Evolutionary conservation across 2,113 vertebrate species (phyloP).

Genomic region (Danio rerio): DNA sequence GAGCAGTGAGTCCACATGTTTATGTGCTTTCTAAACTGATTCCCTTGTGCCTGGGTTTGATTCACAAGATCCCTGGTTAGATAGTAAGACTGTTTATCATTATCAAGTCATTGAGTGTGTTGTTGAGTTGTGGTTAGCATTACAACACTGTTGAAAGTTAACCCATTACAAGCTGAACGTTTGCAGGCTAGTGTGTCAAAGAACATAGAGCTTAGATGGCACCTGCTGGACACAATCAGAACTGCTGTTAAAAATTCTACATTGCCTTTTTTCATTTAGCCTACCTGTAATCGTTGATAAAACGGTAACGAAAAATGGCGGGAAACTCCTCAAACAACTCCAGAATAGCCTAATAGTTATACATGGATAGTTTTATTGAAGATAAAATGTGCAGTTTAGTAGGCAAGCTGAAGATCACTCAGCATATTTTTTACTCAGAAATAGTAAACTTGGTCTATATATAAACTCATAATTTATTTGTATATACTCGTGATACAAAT

Average conservation of each 20-base stretch:
- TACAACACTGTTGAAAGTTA: conserved; percentile 25
- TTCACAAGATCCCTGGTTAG: conserved; percentile 21
- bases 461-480: no score
- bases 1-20: neutral
- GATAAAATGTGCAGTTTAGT: no score
- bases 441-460: no score
- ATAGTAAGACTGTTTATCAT: neutral
- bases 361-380: no score
- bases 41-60: conserved; percentile 9
- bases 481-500: no score
- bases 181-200: neutral
- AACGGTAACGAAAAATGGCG: neutral
- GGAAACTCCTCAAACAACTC: neutral
- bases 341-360: no score
- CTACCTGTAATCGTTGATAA: no score
- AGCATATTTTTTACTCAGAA: no score
- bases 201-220: conserved; percentile 68
- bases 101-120: conserved; percentile 28
- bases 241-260: conserved; percentile 17
- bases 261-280: neutral
- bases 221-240: conserved; percentile 61
- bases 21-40: conserved; percentile 18
- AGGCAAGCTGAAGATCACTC: no score
- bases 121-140: conserved; percentile 28
- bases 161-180: conserved; percentile 33